Percentiles rank a stretch among this genome's conserved stretches.
phyloP scores from a whole-genome alignment of 37 sponge, comb jelly and placozoan species.

The Corticium candelabrum region DNA sequence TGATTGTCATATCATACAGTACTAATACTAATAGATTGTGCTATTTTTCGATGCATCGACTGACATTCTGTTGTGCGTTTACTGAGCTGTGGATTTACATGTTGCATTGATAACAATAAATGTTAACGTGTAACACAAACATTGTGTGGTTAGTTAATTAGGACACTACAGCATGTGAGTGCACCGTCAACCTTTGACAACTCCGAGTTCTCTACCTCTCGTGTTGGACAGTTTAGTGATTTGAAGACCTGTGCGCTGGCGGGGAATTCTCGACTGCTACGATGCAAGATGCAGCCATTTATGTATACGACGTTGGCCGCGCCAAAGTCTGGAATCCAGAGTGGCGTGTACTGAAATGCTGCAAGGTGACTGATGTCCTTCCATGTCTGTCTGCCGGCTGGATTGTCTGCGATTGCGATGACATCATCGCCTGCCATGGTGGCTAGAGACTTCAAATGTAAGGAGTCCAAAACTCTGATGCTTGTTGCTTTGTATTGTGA shows the following conservation, averaged over 20 bases:
- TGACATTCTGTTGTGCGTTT: too few relatives aligned
- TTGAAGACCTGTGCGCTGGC: conserved; percentile 27
- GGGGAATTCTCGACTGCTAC: background rate
- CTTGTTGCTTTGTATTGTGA: conserved; percentile 34
- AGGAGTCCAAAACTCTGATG: conserved; percentile 32
- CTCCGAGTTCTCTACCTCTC: conserved; percentile 41
- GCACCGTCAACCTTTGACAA: conserved; percentile 62
- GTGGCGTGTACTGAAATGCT: conserved; percentile 32
- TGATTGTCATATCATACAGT: too few relatives aligned
- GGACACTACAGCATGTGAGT: conserved; percentile 57
- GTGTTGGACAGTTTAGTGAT: conserved; percentile 12
- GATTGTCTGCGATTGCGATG: conserved; percentile 44
- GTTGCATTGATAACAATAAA: too few relatives aligned
- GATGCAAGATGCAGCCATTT: conserved; percentile 50
- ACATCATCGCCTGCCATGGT: conserved; percentile 57
- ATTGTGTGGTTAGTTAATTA: background rate
- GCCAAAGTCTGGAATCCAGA: conserved; percentile 47
- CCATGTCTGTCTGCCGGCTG: conserved; percentile 36
- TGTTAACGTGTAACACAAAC: too few relatives aligned
- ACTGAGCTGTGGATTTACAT: too few relatives aligned
- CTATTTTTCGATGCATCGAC: too few relatives aligned
- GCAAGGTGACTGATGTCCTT: conserved; percentile 32
- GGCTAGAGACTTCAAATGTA: conserved; percentile 70
- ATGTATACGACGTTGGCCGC: conserved; percentile 67
- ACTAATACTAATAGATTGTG: too few relatives aligned